Percentiles rank a stretch among this genome's conserved stretches.
phyloP scores from a whole-genome alignment of 2,113 vertebrate genomes.

The Acrocephalus kingi region DNA sequence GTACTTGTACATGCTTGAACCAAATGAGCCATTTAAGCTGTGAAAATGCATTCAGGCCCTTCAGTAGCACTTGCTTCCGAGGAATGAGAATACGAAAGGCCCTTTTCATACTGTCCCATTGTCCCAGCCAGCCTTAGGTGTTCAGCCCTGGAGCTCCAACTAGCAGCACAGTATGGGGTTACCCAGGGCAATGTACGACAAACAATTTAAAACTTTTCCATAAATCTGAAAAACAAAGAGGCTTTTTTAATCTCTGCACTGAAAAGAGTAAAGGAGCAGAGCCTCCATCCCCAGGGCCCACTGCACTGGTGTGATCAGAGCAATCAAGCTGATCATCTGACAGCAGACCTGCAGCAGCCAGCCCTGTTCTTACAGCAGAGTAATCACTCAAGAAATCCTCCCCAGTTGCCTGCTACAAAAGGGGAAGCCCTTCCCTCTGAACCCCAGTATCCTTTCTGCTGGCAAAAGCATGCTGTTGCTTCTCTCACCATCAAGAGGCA shows the following conservation, averaged over 20 bases:
- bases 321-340: background rate
- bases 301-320: background rate
- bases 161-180: background rate
- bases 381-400: background rate
- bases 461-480: background rate
- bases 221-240: slow-evolving; percentile 51
- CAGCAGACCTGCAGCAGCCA: background rate
- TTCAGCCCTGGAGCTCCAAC: background rate
- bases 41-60: background rate
- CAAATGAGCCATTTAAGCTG: slow-evolving; percentile 26
- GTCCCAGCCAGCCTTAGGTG: background rate
- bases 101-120: background rate
- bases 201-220: slow-evolving; percentile 46
- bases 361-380: background rate
- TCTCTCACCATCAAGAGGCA: background rate
- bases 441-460: background rate
- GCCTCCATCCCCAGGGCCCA: background rate
- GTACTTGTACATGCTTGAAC: background rate
- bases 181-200: background rate
- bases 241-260: slow-evolving; percentile 3
- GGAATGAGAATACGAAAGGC: background rate
- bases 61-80: background rate
- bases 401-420: background rate
- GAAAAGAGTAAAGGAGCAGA: background rate
- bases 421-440: background rate